Conservation (phyloP, 30 jellyfish, hydroid and myxozoan genomes). For the Nemopilema nomurai region DNA sequence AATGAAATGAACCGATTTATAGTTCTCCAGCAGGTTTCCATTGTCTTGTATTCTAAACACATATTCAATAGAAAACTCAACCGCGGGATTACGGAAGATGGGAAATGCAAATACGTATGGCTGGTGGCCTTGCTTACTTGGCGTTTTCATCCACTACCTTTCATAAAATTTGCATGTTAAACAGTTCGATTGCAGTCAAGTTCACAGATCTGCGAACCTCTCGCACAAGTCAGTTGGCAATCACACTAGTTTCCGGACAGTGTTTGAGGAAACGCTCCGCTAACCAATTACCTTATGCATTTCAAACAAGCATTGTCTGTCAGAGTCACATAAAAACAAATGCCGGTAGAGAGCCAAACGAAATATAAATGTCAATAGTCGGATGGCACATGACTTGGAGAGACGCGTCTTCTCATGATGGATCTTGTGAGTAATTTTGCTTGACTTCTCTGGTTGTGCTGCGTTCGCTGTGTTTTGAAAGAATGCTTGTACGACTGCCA, state of each 20-base stretch:
- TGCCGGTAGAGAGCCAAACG: no score
- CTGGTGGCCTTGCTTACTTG: conserved; percentile 52
- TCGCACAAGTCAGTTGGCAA: background rate
- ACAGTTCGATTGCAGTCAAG: background rate
- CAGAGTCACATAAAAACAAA: background rate
- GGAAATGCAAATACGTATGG: conserved; percentile 36
- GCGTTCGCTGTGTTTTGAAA: no score
- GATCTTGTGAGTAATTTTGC: conserved; percentile 4
- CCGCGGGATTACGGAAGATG: conserved; percentile 49
- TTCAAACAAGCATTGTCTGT: background rate
- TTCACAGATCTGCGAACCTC: background rate
- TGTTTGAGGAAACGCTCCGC: background rate
- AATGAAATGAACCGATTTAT: background rate
- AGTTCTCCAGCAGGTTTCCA: conserved; percentile 30
- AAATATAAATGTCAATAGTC: background rate
- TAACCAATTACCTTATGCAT: background rate
- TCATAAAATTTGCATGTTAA: conserved; percentile 27
- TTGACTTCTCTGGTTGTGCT: background rate
- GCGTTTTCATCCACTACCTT: background rate
- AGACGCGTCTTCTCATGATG: background rate
- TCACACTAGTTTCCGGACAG: background rate
- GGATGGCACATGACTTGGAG: background rate
- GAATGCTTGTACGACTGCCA: no score
- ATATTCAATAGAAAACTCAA: conserved; percentile 9
- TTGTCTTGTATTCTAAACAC: conserved; percentile 24